Evolutionary conservation across 2,797 vertebrate genomes (phyloP), one percentile per base, ranked within the genome.

Genomic region (Halcyon badia): DNA sequence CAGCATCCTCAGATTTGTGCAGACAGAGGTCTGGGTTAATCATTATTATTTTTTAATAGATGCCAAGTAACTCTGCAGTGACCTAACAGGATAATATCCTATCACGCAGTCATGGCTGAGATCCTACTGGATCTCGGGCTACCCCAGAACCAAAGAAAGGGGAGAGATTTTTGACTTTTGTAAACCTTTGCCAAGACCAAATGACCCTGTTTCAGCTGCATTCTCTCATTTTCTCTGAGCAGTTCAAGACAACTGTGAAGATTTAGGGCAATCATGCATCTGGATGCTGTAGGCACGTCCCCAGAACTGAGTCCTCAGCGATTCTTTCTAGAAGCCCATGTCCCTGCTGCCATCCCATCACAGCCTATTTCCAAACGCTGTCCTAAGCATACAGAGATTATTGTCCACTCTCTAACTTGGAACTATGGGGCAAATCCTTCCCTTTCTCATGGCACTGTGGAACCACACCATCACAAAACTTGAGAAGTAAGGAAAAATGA

Each of bases 401-500:
- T 25, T 9, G 14, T 25, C 33, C 19, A 56, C 16, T 42, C 9
- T 51, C n/a, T 19, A 30, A 68, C 0, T 0, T n/a, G 22, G 19
- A 71, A 46, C 15, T 30, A 31, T 0, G 0, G n/a, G 28, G 20
- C 8, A 89, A 87, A 71, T 25, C 17, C 28, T 52, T 73, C 56
- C 6, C 14, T 89, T 89, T 64, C 60, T 58, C 15, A 5, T 17
- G 33, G 31, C 39, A 26, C 15, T 24, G 24, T 14, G n/a, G 25
- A 84, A 41, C 25, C 42, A 42, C 42, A 42, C 4, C 30, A 46
- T 16, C 44, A 30, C 28, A 83, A 65, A 58, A 22, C 25, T 51
- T 2, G 0, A 19, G n/a, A 61, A 58, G 18, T 26, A 18, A 84
- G 16, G 26, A 42, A 37, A 42, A 52, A 35, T n/a, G 16, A 68